phyloP scores from a whole-genome alignment of 2,888 invertebrate genomes.

The Trichogramma dendrolimi region DNA sequence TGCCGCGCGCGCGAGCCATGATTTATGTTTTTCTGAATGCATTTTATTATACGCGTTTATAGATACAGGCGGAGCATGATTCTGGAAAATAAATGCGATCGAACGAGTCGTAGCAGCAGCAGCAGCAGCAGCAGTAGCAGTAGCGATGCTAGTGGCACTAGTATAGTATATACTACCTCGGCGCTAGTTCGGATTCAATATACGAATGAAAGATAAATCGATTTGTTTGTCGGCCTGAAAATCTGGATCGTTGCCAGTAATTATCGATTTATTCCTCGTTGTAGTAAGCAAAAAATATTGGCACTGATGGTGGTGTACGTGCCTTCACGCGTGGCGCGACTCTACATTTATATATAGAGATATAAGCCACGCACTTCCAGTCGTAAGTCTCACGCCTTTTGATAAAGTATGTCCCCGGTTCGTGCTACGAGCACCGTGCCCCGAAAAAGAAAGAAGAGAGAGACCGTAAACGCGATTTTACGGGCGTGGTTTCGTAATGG shows the following conservation, averaged over 20 bases:
- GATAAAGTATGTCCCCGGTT: not conserved
- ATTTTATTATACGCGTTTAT: too few species aligned
- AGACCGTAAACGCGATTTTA: not conserved
- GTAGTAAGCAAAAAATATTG: slow-evolving; percentile 17
- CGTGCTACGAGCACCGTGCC: not conserved
- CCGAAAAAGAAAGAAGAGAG: not conserved
- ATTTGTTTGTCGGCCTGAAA: slow-evolving; percentile 12
- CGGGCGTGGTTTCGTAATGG: not conserved
- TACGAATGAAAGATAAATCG: slow-evolving; percentile 9
- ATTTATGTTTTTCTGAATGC: not conserved
- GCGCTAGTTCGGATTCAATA: slow-evolving; percentile 12
- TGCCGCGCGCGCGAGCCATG: not conserved
- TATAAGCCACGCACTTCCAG: not conserved
- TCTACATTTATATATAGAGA: not conserved
- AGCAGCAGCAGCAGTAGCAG: too few species aligned
- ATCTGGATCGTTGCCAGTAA: slow-evolving; percentile 21
- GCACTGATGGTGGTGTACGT: not conserved
- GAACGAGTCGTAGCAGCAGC: too few species aligned
- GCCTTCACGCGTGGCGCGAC: too few species aligned
- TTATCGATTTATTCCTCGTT: slow-evolving; percentile 21
- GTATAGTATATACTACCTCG: not conserved
- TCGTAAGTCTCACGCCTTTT: not conserved
- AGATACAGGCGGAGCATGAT: too few species aligned
- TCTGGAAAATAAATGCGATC: too few species aligned
- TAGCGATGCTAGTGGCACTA: too few species aligned